Conservation (phyloP, 53 echinoderm and acorn worm genomes). For the Temnopleurus reevesii region DNA sequence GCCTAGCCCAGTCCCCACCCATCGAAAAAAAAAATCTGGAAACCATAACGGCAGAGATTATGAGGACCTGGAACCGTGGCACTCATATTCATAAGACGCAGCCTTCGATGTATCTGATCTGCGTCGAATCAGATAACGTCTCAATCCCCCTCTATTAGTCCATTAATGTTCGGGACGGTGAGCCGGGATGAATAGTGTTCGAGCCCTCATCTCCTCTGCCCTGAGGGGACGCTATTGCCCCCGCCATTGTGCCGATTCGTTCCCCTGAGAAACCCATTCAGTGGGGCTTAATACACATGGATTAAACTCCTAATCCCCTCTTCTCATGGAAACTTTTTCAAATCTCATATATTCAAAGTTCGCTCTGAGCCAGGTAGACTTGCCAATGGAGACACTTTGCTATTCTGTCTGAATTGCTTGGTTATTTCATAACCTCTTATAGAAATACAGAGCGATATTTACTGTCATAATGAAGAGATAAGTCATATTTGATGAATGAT, state of each 20-base stretch:
- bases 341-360: conserved; percentile 6
- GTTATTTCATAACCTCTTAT: not conserved
- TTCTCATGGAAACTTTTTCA: not conserved
- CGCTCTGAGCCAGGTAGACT: not conserved
- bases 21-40: not conserved
- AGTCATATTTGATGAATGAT: not conserved
- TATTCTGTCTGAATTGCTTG: not conserved
- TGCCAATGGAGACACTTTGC: not conserved
- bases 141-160: not conserved
- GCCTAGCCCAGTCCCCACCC: not conserved
- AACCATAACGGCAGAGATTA: not conserved
- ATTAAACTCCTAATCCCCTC: not conserved
- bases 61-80: not conserved
- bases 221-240: not conserved
- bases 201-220: not conserved
- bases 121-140: not conserved
- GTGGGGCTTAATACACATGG: not conserved
- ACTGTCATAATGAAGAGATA: not conserved
- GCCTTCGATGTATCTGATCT: not conserved
- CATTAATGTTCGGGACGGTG: not conserved
- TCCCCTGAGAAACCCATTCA: not conserved
- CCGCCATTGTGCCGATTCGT: no score
- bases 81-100: not conserved
- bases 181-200: not conserved
- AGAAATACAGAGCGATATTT: not conserved